Conservation (phyloP, 2,888 invertebrate genomes). For the Parnassius apollo region DNA sequence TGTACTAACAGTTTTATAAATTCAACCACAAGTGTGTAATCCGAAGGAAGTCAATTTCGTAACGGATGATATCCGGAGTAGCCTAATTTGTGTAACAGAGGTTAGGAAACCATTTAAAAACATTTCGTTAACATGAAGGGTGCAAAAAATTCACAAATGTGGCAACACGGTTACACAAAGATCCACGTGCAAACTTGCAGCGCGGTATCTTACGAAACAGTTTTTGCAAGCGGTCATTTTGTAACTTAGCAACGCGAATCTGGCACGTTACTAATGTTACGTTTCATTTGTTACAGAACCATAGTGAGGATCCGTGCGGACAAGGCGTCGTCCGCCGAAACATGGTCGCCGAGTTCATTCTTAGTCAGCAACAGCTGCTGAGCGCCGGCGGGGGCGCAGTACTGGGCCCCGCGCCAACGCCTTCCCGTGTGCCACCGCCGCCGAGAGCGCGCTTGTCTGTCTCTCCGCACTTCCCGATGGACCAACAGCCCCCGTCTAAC, state of each 20-base stretch:
- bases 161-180: constrained; percentile 67
- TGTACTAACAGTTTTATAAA: constrained; percentile 2
- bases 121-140: constrained; percentile 63
- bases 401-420: constrained; percentile 62
- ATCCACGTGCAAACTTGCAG: constrained; percentile 64
- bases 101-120: constrained; percentile 67
- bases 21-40: neutral
- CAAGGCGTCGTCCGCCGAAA: constrained; percentile 83
- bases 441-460: constrained; percentile 65
- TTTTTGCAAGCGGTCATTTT: constrained; percentile 65
- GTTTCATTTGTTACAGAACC: constrained; percentile 72
- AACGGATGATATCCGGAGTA: constrained; percentile 59
- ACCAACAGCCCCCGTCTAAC: constrained; percentile 60
- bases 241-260: constrained; percentile 48
- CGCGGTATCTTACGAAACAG: constrained; percentile 64
- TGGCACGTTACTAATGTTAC: constrained; percentile 53
- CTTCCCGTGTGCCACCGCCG: constrained; percentile 59
- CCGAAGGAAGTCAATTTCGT: constrained; percentile 54
- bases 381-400: constrained; percentile 58
- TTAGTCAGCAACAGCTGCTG: constrained; percentile 84
- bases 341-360: constrained; percentile 93
- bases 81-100: constrained; percentile 57
- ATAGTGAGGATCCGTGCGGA: constrained; percentile 74
- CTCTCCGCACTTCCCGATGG: constrained; percentile 74
- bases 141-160: constrained; percentile 58